Evolutionary conservation across 2,797 vertebrate genomes (phyloP).

Genomic region (Xiphorhynchus erythropygius): DNA sequence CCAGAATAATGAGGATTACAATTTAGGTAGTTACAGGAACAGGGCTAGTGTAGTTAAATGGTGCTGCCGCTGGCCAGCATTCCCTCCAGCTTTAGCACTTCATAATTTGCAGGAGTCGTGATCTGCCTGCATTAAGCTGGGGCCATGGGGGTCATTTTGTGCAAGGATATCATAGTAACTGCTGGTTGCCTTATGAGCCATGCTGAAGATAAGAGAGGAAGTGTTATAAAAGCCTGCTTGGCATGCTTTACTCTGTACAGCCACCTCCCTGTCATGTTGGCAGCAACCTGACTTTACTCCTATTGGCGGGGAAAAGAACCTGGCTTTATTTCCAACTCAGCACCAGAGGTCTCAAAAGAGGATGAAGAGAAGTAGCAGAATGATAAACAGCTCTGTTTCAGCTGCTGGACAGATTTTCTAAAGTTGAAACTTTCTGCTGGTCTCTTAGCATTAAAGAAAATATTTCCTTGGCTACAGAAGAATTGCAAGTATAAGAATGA

Average conservation of each 20-base stretch:
- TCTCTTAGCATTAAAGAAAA: neutral
- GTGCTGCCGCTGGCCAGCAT: neutral
- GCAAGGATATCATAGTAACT: neutral
- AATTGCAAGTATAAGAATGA: neutral
- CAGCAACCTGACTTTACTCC: conserved; percentile 6
- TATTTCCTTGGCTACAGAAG: conserved; percentile 10
- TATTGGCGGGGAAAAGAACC: neutral
- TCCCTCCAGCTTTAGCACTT: conserved; percentile 31
- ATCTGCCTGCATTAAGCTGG: neutral
- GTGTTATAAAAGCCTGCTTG: conserved; percentile 16
- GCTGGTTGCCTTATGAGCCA: neutral
- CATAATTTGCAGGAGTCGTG: conserved; percentile 8
- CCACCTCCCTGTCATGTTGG: neutral
- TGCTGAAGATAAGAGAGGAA: conserved; percentile 19
- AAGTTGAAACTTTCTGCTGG: neutral
- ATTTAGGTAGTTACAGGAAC: neutral
- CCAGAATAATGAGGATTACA: conserved; percentile 1
- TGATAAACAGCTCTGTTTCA: conserved; percentile 16
- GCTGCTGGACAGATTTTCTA: neutral
- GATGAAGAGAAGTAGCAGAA: conserved; percentile 1
- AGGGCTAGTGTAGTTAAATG: neutral
- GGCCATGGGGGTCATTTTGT: neutral
- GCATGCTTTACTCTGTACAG: neutral
- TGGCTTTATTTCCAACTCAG: conserved; percentile 10
- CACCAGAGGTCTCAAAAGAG: neutral